Base-by-base conservation (phyloP, 2,797 vertebrate species). In the Sebastes iracundus region DNA sequence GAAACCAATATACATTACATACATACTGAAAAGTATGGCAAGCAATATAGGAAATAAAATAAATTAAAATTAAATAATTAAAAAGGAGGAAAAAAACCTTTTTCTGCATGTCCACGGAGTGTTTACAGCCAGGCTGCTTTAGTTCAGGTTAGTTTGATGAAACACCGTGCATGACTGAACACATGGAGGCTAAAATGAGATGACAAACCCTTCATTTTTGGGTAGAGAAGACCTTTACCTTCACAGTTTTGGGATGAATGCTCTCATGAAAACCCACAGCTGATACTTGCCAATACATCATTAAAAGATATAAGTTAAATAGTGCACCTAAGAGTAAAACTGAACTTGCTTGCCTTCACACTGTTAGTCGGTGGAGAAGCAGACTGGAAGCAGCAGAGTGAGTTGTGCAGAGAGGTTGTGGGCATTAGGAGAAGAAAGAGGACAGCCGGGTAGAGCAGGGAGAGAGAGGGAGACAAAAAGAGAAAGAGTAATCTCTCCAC, bases 401-500 rank as follows among this genome's bases (percentile, higher is more conserved):
- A 87, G 81, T 76, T 42, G 74, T 64, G 67, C 65, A 52, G 81
- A 82, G 81, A 86, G 72, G 86, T 73, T 81, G 79, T 66, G 71
- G 77, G 91, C 86, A 74, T 82, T 66, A 77, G 64, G 67, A 79
- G 77, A 84, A 87, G 81, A 79, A 79, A 80, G 76, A 87, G 71
- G 80, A 81, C 78, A 59, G 81, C 46, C 12, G 80, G 80, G 79
- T n/a, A 60, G 77, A 88, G 81, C 64, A 8, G 72, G 69, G 72
- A 63, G 53, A 74, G 30, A 72, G 77, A 78, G 72, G 16, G 13
- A 85, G 20, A 88, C 63, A 90, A 87, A 89, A 85, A 90, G 71
- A 88, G 74, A 87, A 70, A 78, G 79, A 87, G 79, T 83, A 88
- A 92, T 93, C 90, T 90, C 86, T 88, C 75, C 88, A 87, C 86